Percentiles rank a stretch among this genome's conserved stretches.
phyloP scores from a whole-genome alignment of 2,888 invertebrate species.

The Proisotoma minuta region DNA sequence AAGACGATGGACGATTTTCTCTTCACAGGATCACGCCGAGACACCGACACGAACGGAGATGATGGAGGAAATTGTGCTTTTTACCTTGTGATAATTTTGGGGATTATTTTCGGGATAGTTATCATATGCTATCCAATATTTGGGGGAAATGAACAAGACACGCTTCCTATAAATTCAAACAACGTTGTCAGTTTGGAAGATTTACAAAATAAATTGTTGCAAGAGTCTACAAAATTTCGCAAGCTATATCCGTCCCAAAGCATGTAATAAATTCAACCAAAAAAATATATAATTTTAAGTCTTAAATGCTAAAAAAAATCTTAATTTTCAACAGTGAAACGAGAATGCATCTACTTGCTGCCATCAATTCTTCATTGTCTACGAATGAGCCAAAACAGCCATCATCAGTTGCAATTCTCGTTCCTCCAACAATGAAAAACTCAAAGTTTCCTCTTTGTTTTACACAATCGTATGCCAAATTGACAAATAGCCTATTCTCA shows the following conservation, averaged over 20 bases:
- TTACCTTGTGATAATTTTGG: too few relatives aligned
- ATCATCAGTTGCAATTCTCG: conserved; percentile 30
- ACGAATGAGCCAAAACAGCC: conserved; percentile 36
- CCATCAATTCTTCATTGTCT: conserved; percentile 30
- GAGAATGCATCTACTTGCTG: conserved; percentile 31
- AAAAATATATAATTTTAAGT: background rate
- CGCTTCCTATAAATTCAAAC: too few relatives aligned
- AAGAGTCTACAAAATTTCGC: background rate
- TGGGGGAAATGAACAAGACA: too few relatives aligned
- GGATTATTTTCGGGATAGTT: too few relatives aligned
- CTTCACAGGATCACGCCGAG: background rate
- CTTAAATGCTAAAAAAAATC: background rate
- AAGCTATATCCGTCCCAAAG: conserved; percentile 29
- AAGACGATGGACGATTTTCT: conserved; percentile 3
- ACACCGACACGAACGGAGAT: too few relatives aligned
- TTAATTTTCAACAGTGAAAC: conserved; percentile 33
- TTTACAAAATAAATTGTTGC: conserved; percentile 1
- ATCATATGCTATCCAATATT: too few relatives aligned
- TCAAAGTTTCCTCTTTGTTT: conserved; percentile 35
- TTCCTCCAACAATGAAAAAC: conserved; percentile 22
- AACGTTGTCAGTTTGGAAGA: conserved; percentile 28
- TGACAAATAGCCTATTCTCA: conserved; percentile 26
- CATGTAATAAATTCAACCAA: conserved; percentile 6
- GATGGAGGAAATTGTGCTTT: too few relatives aligned
- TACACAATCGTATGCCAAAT: conserved; percentile 17